phyloP scores from a whole-genome alignment of 2,797 vertebrate genomes.

The Sebastes paucispinis region DNA sequence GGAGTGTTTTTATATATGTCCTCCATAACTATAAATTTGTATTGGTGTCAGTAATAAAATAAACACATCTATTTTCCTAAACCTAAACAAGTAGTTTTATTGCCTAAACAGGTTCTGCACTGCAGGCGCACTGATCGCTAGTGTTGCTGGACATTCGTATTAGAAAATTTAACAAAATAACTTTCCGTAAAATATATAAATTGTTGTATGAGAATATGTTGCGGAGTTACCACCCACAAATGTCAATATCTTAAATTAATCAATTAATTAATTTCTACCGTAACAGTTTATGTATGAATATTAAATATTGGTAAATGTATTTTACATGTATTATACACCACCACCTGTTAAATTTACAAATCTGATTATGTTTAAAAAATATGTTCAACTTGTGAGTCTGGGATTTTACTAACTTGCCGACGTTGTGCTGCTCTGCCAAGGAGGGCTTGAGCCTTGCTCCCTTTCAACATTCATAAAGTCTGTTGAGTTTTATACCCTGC shows the following conservation, averaged over 20 bases:
- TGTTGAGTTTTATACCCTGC: neutral
- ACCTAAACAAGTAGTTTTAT: neutral
- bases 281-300: neutral
- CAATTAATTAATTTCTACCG: neutral
- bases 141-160: neutral
- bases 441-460: neutral
- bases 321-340: neutral
- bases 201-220: neutral
- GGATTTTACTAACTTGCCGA: neutral
- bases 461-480: slow-evolving; percentile 9
- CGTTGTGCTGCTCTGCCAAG: neutral
- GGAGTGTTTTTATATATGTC: neutral
- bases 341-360: neutral
- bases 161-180: neutral
- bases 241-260: neutral
- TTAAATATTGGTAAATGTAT: neutral
- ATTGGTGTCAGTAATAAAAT: neutral
- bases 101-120: neutral
- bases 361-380: neutral
- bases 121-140: neutral
- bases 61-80: neutral
- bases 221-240: neutral
- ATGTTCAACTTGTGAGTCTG: neutral
- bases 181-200: neutral
- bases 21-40: neutral